phyloP scores from a whole-genome alignment of 2,797 vertebrate genomes.

The Oreochromis mossambicus region DNA sequence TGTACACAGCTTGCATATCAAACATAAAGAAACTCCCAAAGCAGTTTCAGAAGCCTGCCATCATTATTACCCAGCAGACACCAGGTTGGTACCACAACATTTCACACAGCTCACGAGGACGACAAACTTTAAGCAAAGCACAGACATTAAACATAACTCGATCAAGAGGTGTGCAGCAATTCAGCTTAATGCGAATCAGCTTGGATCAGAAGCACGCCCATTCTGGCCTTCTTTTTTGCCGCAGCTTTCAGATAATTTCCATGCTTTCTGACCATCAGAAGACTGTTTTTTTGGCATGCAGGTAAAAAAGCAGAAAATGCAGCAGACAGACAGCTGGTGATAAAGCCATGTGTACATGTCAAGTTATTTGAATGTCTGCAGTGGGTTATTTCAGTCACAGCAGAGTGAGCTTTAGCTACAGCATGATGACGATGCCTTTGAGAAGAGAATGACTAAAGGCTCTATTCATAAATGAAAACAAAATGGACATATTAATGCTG shows the following conservation, averaged over 20 bases:
- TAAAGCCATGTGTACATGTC: not conserved
- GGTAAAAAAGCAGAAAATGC: slow-evolving; percentile 77
- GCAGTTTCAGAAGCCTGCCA: slow-evolving; percentile 7
- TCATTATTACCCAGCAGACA: slow-evolving; percentile 7
- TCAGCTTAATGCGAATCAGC: slow-evolving; percentile 57
- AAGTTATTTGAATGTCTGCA: slow-evolving; percentile 30
- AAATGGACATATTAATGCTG: not conserved
- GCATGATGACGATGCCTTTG: not conserved
- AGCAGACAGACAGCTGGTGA: slow-evolving; percentile 58
- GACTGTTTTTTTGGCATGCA: slow-evolving; percentile 78
- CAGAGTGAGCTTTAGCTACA: not conserved
- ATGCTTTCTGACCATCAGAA: slow-evolving; percentile 71
- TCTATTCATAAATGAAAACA: not conserved
- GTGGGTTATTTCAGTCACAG: slow-evolving; percentile 13
- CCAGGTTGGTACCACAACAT: not conserved
- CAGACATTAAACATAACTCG: slow-evolving; percentile 70
- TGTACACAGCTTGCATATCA: not conserved
- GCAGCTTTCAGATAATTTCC: slow-evolving; percentile 19
- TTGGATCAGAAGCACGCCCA: slow-evolving; percentile 57
- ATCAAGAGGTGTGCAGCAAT: slow-evolving; percentile 83
- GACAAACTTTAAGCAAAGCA: slow-evolving; percentile 61
- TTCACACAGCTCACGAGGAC: slow-evolving; percentile 2
- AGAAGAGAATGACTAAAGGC: not conserved
- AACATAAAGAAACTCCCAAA: not conserved
- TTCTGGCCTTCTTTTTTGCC: not conserved